A percentile compares a stretch with the other conserved stretches of the same genome.
Conservation (phyloP, 2,888 invertebrate genomes). For the Deilephila porcellus region DNA sequence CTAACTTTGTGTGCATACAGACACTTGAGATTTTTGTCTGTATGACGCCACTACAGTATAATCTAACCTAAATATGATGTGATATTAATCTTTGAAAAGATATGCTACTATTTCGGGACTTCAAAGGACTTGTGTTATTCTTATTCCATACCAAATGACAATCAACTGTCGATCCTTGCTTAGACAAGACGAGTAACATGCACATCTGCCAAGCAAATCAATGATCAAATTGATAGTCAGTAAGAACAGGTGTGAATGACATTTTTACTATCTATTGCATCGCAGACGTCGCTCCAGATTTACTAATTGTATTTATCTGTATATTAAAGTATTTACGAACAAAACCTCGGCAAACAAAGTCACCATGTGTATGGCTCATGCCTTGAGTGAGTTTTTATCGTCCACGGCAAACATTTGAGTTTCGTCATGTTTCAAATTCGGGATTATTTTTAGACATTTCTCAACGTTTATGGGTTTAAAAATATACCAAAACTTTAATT, state of each 20-base stretch:
- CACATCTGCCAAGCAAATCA: neutral
- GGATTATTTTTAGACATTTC: slow-evolving; percentile 16
- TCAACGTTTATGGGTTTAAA: neutral
- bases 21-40: too few relatives aligned
- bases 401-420: slow-evolving; percentile 8
- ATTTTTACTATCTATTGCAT: slow-evolving; percentile 19
- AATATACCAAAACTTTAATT: too few relatives aligned
- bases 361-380: neutral
- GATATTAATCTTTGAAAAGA: too few relatives aligned
- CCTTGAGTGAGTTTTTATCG: slow-evolving; percentile 18
- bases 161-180: too few relatives aligned
- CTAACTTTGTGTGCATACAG: too few relatives aligned
- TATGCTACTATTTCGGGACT: too few relatives aligned
- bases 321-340: slow-evolving; percentile 5
- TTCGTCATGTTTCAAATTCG: slow-evolving; percentile 5
- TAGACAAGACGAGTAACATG: too few relatives aligned
- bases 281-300: slow-evolving; percentile 17
- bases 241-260: slow-evolving; percentile 9
- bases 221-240: neutral
- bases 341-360: slow-evolving; percentile 10
- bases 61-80: too few relatives aligned
- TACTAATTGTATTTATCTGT: slow-evolving; percentile 12
- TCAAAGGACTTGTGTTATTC: too few relatives aligned
- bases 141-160: too few relatives aligned
- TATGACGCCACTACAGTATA: too few relatives aligned